phyloP scores from a whole-genome alignment of 2,113 vertebrate genomes.

The Paracanthobrama guichenoti region DNA sequence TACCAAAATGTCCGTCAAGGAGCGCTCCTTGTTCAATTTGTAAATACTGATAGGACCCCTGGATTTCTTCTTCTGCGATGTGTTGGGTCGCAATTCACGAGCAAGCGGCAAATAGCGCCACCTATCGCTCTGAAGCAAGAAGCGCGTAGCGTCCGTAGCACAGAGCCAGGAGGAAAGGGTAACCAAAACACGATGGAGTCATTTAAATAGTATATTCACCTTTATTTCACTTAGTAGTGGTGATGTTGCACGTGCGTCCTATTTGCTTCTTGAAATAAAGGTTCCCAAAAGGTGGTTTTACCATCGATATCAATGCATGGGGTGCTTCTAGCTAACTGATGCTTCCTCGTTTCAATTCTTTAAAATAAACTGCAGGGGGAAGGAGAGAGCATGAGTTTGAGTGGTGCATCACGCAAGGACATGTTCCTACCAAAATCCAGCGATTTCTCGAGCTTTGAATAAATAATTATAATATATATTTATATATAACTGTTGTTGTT shows the following conservation, averaged over 20 bases:
- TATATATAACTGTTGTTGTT: too few species aligned
- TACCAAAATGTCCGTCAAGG: conserved; percentile 13
- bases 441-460: too few species aligned
- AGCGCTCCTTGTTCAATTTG: background rate
- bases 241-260: background rate
- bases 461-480: too few species aligned
- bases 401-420: too few species aligned
- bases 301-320: background rate
- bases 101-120: background rate
- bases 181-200: background rate
- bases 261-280: background rate
- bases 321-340: background rate
- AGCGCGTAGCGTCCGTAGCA: too few species aligned
- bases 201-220: background rate
- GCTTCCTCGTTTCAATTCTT: background rate
- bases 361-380: too few species aligned
- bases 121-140: background rate
- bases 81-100: background rate
- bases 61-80: conserved; percentile 18
- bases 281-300: background rate
- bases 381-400: background rate
- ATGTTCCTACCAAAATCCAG: too few species aligned
- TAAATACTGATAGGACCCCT: background rate
- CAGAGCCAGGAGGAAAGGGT: background rate
- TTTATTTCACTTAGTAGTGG: background rate